A percentile compares a stretch with the other conserved stretches of the same genome.
phyloP scores from a whole-genome alignment of 2,113 vertebrate species.

The Mesocricetus auratus region DNA sequence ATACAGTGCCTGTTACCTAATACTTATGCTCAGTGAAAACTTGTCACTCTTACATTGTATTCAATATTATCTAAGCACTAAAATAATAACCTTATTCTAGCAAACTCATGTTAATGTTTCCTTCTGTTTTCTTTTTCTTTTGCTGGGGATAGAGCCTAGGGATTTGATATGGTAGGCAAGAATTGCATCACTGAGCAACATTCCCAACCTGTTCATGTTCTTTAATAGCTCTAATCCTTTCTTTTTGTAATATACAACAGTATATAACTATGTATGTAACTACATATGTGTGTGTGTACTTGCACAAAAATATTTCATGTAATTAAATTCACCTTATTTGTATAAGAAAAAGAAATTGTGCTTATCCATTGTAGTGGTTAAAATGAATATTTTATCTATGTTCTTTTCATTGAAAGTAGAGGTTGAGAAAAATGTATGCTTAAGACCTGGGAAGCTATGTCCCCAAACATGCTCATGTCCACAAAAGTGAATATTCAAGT shows the following conservation, averaged over 20 bases:
- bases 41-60: neutral
- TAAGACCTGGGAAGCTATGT: neutral
- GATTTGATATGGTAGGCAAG: neutral
- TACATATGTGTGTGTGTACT: neutral
- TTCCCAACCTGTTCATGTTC: neutral
- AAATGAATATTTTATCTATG: neutral
- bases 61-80: neutral
- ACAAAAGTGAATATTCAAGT: neutral
- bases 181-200: no score
- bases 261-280: neutral
- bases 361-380: neutral
- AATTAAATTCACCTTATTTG: neutral
- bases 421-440: neutral
- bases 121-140: neutral
- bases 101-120: neutral
- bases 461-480: neutral
- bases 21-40: neutral
- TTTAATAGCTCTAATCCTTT: neutral
- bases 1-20: neutral
- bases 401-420: slow-evolving; percentile 9
- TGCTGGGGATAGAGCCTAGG: neutral
- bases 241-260: neutral
- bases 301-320: neutral
- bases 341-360: neutral
- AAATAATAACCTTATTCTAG: neutral